Base-by-base conservation (phyloP, 1,140 invertebrate species). In the Trichonephila inaurata region DNA sequence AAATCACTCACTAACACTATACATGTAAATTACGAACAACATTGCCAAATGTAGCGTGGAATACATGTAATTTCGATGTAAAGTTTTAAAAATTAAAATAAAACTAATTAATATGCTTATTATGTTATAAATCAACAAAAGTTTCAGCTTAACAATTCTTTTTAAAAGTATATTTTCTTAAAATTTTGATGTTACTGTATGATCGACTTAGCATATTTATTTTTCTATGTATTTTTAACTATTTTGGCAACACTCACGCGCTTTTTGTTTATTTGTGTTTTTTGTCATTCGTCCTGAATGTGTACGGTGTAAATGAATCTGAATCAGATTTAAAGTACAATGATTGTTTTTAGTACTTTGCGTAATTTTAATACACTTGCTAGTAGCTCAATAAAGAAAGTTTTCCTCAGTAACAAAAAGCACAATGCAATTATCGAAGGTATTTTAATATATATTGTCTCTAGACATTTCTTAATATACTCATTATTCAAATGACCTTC, bases 271-370 rank as follows among this genome's bases (percentile, higher is more conserved):
- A 72, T 72, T 72, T 72, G 10, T 72, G 28, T 72, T 72, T 72
- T 66, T 72, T 8, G 24, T 72, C n/a, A 72, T 72, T 72, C 24
- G 69, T 28, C 69, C 69, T 72, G 10, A 24, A 72, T 28, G n/a
- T 72, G 69, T 28, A 4, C n/a, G 8, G 24, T 72, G n/a, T 28
- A 14, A 72, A 72, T 24, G n/a, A 1, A 14, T 14, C 2, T 24
- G 28, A 28, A 28, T 28, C 24, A 16, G 14, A 72, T 14, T 16
- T 3, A 69, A 51, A 44, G 4, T 21, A 40, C 33, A 8, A 89
- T 89, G 87, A 19, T 24, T 44, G 64, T 89, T n/a, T 44, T 89
- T 69, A 89, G 87, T 44, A 89, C 87, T 3, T 89, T 89, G 60
- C 66, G 61, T 51, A 64, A 28, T 40, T 33, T 69, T 28, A 66